Evolutionary conservation across 2,888 invertebrate species (phyloP), one percentile per base, ranked within the genome.

Genomic region (Meteorus colon): DNA sequence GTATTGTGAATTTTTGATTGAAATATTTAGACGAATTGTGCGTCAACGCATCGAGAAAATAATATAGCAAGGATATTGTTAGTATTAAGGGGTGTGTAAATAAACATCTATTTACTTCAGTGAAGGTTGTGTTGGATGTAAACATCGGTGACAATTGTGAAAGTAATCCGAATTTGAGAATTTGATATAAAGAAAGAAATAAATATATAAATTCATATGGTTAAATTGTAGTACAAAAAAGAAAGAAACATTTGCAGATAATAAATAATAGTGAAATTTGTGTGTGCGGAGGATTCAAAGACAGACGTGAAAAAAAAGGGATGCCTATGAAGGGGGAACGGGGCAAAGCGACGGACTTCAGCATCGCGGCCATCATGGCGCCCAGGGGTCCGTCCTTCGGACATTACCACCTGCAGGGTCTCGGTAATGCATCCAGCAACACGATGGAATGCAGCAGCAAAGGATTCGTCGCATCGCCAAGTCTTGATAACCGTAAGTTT

Each of bases 291-390:
- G n/a, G 65, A 65, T n/a, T 5, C n/a, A 37, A 19, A 65, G 6
- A 55, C 19, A 55, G 8, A 55, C 4, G n/a, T n/a, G 3, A 8
- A 19, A 55, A 87, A 90, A 89, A 88, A 90, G 90, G 90, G 90
- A 91, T 91, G 90, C 89, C 87, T 84, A 82, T 85, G 73, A 90
- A 89, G 84, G 88, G 89, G 82, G 90, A 89, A 85, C 87, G 90
- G 83, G 88, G 89, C 81, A 89, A 89, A 85, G 91, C 92, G 90
- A 94, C 94, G 83, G 94, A 94, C 90, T 94, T 94, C 90, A 94
- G 94, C 83, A 94, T 94, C 82, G 94, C 94, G 80, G 92, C 92
- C 83, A 93, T 94, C 86, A 94, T 94, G 92, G 92, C 93, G 86
- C 89, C 89, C 85, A 88, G 89, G 86, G 89, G 88, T 85, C 88